Percentiles rank a stretch among this genome's conserved stretches.
Conservation (phyloP, 1,140 invertebrate species). For the Cataglyphis hispanica region DNA sequence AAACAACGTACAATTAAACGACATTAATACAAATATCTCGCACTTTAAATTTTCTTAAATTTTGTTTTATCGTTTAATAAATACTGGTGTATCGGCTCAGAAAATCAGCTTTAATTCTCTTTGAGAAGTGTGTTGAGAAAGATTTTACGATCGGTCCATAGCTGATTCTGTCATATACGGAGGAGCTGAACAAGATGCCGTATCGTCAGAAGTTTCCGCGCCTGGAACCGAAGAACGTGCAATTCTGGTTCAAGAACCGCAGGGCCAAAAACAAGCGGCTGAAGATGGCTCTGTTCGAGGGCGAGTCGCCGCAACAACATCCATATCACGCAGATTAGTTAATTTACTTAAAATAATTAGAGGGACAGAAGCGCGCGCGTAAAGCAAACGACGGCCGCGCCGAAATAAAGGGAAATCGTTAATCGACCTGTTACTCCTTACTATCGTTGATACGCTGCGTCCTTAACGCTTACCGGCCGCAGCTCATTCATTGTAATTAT, state of each 20-base stretch:
- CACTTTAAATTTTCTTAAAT: background rate
- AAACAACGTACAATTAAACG: background rate
- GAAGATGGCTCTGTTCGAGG: constrained; percentile 93
- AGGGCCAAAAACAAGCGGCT: constrained; percentile 97
- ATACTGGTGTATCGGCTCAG: background rate
- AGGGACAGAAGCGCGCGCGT: constrained; percentile 22
- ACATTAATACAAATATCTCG: background rate
- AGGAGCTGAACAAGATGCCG: constrained; percentile 97
- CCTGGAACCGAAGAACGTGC: constrained; percentile 98
- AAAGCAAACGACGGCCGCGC: background rate
- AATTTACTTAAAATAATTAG: constrained; percentile 59
- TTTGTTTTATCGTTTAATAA: background rate
- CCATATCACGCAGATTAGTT: constrained; percentile 85
- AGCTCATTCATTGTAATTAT: constrained; percentile 84
- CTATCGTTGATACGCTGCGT: constrained; percentile 71
- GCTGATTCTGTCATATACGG: constrained; percentile 98
- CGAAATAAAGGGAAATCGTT: constrained; percentile 64
- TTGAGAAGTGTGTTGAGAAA: background rate
- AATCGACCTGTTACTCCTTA: constrained; percentile 74
- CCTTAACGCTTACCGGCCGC: constrained; percentile 65
- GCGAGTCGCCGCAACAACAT: constrained; percentile 88
- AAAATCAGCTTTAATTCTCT: background rate
- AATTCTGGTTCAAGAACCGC: constrained; percentile 99
- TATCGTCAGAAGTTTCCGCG: constrained; percentile 98
- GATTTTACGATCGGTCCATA: constrained; percentile 81